A percentile compares a stretch with the other conserved stretches of the same genome.
phyloP scores from a whole-genome alignment of 2,113 vertebrate genomes.

The Hepsetus odoe region DNA sequence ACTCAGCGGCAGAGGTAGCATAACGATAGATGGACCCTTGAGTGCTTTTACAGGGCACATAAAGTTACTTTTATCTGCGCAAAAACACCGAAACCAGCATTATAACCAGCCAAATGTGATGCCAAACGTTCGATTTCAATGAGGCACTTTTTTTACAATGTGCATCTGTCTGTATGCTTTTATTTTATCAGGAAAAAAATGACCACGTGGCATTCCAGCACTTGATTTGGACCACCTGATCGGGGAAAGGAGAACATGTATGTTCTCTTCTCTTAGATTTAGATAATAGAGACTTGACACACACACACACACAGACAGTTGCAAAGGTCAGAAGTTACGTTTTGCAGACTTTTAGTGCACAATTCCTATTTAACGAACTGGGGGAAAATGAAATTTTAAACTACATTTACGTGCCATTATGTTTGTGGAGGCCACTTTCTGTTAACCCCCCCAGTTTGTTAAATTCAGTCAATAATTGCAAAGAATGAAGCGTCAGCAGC shows the following conservation, averaged over 20 bases:
- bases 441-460: too few species aligned
- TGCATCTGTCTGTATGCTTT: constrained; percentile 59
- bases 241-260: constrained; percentile 47
- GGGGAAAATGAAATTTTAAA: too few species aligned
- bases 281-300: neutral
- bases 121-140: constrained; percentile 65
- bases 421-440: too few species aligned
- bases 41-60: constrained; percentile 66
- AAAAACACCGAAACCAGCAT: constrained; percentile 81
- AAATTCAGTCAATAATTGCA: too few species aligned
- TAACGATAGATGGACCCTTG: constrained; percentile 72
- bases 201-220: constrained; percentile 69
- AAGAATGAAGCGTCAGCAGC: too few species aligned
- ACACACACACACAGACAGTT: neutral
- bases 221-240: constrained; percentile 55
- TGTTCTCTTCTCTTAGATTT: neutral
- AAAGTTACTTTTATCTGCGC: constrained; percentile 41
- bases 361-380: too few species aligned
- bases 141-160: constrained; percentile 67
- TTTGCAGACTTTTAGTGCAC: too few species aligned
- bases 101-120: constrained; percentile 76
- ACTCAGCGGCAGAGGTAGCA: constrained; percentile 58
- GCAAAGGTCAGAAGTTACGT: too few species aligned
- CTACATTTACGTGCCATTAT: too few species aligned
- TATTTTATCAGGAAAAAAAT: constrained; percentile 54